Evolutionary conservation across 2,113 vertebrate genomes (phyloP), one percentile per base, ranked within the genome.

Genomic region (Ancistrus triradiatus): DNA sequence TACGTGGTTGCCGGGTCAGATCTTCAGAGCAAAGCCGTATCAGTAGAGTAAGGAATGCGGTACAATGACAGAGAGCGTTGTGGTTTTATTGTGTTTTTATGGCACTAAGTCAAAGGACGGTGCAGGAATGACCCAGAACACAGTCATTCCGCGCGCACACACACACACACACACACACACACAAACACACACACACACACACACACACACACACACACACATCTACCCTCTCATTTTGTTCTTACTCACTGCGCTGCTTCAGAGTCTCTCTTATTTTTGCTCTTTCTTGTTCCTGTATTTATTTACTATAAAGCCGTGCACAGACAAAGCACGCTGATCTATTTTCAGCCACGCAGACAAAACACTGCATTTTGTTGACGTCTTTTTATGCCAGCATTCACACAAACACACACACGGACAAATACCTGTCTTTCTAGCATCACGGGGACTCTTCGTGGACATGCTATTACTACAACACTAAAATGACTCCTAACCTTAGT

Each of bases 71-170:
- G 44, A 51, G 28, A 35, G 44, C 10, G 8, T 21, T 7, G 13
- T 18, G 35, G 33, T 57, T 75, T 71, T 71, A 64, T 71, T 58
- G 55, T 68, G 64, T 22, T 40, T 51, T 70, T 53, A 74, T 63
- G 48, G 67, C n/a, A 31, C 52, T 68, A 48, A 63, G 73, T 63
- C n/a, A 74, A 70, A 63, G 48, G 73, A 74, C 68, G 71, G 58
- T 31, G 40, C 47, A 70, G 68, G 73, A 70, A 70, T 74, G 63
- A 47, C 44, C 58, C 25, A 44, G 22, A 27, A 53, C 58, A 44
- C 25, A 18, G 27, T 4, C 27, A 7, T 31, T 31, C 27, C 27
- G 7, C 7, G 7, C 31, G 8, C 28, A 21, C 31, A 55, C 52
- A 55, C 7, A 21, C 48, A 28, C 48, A 51, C 18, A 49, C 22